Percentiles rank a stretch among this genome's conserved stretches.
Conservation (phyloP, 2,888 invertebrate genomes). For the Pseudanteris insignis region DNA sequence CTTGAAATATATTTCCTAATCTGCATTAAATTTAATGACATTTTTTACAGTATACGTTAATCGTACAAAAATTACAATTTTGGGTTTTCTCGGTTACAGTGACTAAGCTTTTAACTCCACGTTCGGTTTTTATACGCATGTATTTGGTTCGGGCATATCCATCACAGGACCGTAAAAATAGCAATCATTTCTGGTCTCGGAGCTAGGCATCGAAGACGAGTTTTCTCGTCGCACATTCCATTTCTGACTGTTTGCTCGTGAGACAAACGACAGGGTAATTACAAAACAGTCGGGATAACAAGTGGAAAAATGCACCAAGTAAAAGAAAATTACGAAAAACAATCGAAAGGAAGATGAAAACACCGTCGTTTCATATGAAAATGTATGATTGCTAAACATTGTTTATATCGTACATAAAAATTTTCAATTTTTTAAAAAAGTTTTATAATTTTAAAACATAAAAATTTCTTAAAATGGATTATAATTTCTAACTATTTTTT, state of each 20-base stretch:
- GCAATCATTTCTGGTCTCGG: conserved; percentile 21
- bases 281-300: conserved; percentile 47
- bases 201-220: conserved; percentile 12
- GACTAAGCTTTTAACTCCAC: no score
- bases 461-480: no score
- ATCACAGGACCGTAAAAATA: conserved; percentile 5
- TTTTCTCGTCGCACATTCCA: conserved; percentile 33
- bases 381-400: conserved; percentile 14
- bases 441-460: no score
- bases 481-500: no score
- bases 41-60: no score
- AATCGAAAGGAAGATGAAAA: conserved; percentile 26
- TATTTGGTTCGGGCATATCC: no score
- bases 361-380: conserved; percentile 31
- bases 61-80: no score
- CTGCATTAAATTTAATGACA: no score
- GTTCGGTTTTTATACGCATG: conserved; percentile 12
- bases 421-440: no score
- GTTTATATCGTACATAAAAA: conserved; percentile 10
- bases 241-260: conserved; percentile 43
- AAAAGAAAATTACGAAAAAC: conserved; percentile 22
- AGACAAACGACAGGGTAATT: conserved; percentile 54
- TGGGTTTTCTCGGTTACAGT: no score
- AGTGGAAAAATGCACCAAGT: conserved; percentile 33
- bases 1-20: no score